These are phyloP conservation scores for Nymphalis polychloros DNA, from an alignment of 2,888 invertebrate genomes.

Conservation along the genomic window DNA sequence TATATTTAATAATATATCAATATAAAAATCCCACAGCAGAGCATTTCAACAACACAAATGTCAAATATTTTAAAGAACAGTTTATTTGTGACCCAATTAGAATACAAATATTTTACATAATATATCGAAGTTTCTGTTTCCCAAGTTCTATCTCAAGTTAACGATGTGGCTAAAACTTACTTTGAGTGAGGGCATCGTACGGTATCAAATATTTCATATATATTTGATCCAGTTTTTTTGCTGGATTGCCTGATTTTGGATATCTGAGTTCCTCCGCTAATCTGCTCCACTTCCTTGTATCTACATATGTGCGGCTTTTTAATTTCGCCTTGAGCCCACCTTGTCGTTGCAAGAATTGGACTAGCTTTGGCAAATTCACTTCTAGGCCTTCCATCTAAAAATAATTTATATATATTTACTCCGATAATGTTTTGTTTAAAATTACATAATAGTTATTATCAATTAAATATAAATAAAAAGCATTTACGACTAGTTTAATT, in stretches of 20 bases:
- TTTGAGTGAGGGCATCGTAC: constrained; percentile 90
- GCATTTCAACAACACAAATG: too few relatives aligned
- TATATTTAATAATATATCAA: too few relatives aligned
- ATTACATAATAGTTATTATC: too few relatives aligned
- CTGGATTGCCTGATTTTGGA: constrained; percentile 88
- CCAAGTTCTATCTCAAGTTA: too few relatives aligned
- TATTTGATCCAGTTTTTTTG: constrained; percentile 92
- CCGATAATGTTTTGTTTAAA: background rate
- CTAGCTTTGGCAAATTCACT: constrained; percentile 92
- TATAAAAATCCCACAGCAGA: too few relatives aligned
- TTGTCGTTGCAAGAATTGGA: constrained; percentile 90
- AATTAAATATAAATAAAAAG: background rate
- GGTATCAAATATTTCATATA: constrained; percentile 95
- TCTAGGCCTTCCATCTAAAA: constrained; percentile 85
- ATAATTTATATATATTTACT: background rate
- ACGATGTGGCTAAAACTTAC: constrained; percentile 63
- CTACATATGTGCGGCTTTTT: constrained; percentile 47
- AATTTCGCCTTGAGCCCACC: constrained; percentile 94
- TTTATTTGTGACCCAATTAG: too few relatives aligned
- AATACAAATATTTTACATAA: too few relatives aligned
- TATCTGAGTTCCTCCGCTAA: constrained; percentile 95
- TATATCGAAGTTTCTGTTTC: too few relatives aligned
- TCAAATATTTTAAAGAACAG: too few relatives aligned
- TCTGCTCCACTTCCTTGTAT: constrained; percentile 93
- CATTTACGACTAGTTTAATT: background rate